phyloP scores from a whole-genome alignment of 2,797 vertebrate genomes.

The Distichodus sexfasciatus region DNA sequence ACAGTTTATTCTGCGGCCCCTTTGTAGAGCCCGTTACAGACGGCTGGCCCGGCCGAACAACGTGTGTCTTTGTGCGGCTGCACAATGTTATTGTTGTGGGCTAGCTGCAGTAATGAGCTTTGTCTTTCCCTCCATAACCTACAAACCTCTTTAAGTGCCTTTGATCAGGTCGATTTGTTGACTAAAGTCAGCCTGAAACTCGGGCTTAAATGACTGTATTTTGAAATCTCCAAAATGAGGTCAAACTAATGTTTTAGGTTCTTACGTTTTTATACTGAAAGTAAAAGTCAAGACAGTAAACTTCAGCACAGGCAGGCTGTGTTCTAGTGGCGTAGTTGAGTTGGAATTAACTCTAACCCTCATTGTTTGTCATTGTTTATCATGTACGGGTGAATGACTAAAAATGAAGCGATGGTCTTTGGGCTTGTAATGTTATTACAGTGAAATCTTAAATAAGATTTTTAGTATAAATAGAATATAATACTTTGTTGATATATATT shows the following conservation, averaged over 20 bases:
- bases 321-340: slow-evolving; percentile 15
- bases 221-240: slow-evolving; percentile 45
- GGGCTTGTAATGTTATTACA: background rate
- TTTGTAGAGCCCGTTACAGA: slow-evolving; percentile 27
- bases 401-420: slow-evolving; percentile 13
- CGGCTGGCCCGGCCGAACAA: slow-evolving; percentile 28
- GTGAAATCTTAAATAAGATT: background rate
- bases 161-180: slow-evolving; percentile 50
- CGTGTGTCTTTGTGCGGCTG: slow-evolving; percentile 31
- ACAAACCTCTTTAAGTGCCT: slow-evolving; percentile 41
- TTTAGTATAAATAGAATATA: too few species aligned
- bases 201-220: slow-evolving; percentile 51
- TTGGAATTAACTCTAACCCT: too few species aligned
- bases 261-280: slow-evolving; percentile 51
- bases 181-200: slow-evolving; percentile 25
- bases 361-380: too few species aligned
- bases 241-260: slow-evolving; percentile 37
- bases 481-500: too few species aligned
- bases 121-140: slow-evolving; percentile 44
- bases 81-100: slow-evolving; percentile 40
- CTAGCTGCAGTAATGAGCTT: slow-evolving; percentile 50
- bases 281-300: slow-evolving; percentile 30
- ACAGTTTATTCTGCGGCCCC: slow-evolving; percentile 21
- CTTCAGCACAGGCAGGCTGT: slow-evolving; percentile 9
- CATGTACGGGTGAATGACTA: background rate